Evolutionary conservation across 1,140 invertebrate species (phyloP), one percentile per base, ranked within the genome.

Genomic region (Vanessa tameamea): DNA sequence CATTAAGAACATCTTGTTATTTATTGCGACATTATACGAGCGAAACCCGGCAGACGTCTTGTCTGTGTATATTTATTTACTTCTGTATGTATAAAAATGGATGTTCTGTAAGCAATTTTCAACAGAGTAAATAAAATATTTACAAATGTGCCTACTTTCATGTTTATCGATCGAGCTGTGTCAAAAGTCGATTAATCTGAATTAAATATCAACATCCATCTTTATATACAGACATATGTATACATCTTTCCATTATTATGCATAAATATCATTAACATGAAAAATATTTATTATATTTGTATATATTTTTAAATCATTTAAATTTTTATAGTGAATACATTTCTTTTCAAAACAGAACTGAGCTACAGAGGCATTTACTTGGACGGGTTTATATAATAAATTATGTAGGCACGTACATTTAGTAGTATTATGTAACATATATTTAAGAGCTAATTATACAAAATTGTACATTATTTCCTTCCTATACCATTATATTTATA

Each of bases 281-380:
- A 16, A 53, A 53, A 6, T n/a, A 51, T 51, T 20, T 20, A 20
- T 2, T 51, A 51, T 51, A 51, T n/a, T 51, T 15, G 0, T 7
- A 15, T 20, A 20, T 20, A 15, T 51, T 51, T 7, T 51, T 51
- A n/a, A 51, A 3, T 16, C 5, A 3, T 57, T 26, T 23, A 16
- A 20, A 16, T 20, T 7, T 37, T 0, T 57, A 43, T n/a, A 4
- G 26, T 31, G 2, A 31, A 31, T 31, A 31, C 6, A 31, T 1
- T 4, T 1, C 6, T 3, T 12, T 51, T 66, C 55, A 20, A 16
- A 53, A 47, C n/a, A 47, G 43, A 37, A 69, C 43, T 48, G 55
- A 69, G 53, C 55, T 61, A 31, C 53, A 47, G 55, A 69, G 67
- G 67, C 67, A 69, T 69, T 59, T 48, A 69, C 7, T 43, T 48